phyloP scores from a whole-genome alignment of 2,888 invertebrate species.

The Isoperla grammatica region DNA sequence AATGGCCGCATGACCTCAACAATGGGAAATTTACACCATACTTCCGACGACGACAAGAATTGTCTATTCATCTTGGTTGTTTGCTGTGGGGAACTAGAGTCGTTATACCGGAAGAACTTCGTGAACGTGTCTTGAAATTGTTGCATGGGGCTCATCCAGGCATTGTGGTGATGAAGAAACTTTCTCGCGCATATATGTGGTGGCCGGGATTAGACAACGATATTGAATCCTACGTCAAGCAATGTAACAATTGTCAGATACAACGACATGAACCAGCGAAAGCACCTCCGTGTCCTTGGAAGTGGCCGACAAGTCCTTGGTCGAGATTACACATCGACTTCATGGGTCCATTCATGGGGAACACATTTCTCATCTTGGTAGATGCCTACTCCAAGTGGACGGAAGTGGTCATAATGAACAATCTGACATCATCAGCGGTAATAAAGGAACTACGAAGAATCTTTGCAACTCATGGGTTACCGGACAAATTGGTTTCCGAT shows the following conservation, averaged over 20 bases:
- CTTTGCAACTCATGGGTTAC: conserved; percentile 32
- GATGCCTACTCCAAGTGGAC: no score
- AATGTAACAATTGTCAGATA: conserved; percentile 24
- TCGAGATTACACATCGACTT: conserved; percentile 32
- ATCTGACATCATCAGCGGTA: conserved; percentile 22
- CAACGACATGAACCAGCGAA: conserved; percentile 28
- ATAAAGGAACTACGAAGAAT: conserved; percentile 28
- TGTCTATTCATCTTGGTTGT: conserved; percentile 21
- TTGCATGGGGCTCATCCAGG: background rate
- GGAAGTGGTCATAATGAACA: no score
- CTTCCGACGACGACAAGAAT: background rate
- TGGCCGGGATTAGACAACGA: conserved; percentile 25
- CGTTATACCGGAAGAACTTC: conserved; percentile 25
- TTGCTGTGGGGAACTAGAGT: conserved; percentile 31
- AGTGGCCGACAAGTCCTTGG: conserved; percentile 32
- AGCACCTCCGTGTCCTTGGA: no score
- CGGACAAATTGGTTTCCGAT: conserved; percentile 33
- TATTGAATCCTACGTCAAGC: conserved; percentile 24
- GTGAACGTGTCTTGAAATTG: background rate
- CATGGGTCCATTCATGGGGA: conserved; percentile 30
- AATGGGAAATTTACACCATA: no score
- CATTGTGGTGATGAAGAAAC: background rate
- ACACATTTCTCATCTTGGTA: conserved; percentile 28
- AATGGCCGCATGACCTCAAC: no score
- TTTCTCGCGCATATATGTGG: conserved; percentile 27